phyloP scores from a whole-genome alignment of 1,140 invertebrate species.

The Pseudomyrmex concolor region DNA sequence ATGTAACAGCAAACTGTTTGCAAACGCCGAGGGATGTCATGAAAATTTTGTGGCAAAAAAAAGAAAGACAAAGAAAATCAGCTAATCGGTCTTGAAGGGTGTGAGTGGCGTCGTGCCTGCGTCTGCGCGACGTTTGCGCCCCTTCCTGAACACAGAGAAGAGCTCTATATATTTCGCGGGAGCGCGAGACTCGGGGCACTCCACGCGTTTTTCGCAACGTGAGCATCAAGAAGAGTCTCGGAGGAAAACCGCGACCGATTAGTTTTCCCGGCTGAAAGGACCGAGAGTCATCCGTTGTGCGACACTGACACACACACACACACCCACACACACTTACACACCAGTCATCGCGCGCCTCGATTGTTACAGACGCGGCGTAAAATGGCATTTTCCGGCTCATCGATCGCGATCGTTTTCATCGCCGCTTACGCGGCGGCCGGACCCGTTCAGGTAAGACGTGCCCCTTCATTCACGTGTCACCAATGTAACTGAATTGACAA shows the following conservation, averaged over 20 bases:
- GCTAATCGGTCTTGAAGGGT: slow-evolving; percentile 10
- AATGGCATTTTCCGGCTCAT: slow-evolving; percentile 42
- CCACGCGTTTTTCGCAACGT: slow-evolving; percentile 63
- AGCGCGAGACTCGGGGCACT: slow-evolving; percentile 67
- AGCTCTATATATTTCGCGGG: slow-evolving; percentile 77
- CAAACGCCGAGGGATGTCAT: no score
- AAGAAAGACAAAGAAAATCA: background rate
- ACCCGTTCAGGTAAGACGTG: slow-evolving; percentile 60
- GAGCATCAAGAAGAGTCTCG: slow-evolving; percentile 1
- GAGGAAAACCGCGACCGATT: background rate
- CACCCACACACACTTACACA: background rate
- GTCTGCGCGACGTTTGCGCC: slow-evolving; percentile 52
- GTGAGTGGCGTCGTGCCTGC: slow-evolving; percentile 19
- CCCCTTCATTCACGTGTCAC: background rate
- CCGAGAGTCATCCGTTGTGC: background rate
- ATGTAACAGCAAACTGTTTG: no score
- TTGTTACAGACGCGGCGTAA: background rate
- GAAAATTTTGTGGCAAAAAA: background rate
- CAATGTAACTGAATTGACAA: background rate
- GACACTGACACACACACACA: no score
- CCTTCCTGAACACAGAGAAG: slow-evolving; percentile 34
- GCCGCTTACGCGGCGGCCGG: slow-evolving; percentile 28
- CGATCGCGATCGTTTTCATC: slow-evolving; percentile 53
- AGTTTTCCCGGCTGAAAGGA: background rate
- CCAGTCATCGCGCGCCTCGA: background rate